Conservation (phyloP, 2,113 vertebrate species). For the Austrofundulus limnaeus region DNA sequence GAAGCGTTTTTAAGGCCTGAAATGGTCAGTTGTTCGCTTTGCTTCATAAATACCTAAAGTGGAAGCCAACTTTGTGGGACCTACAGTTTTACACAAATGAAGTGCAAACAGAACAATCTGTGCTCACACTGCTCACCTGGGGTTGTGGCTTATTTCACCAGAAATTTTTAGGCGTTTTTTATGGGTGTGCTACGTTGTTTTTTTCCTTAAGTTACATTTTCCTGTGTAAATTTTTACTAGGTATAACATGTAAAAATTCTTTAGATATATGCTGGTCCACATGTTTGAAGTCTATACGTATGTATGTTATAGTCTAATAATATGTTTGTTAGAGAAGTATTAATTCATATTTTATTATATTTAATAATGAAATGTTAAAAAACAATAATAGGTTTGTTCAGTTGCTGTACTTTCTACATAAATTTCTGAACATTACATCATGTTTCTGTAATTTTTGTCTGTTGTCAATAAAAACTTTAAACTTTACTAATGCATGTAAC, state of each 20-base stretch:
- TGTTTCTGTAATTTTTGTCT: too few relatives aligned
- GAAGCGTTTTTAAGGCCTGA: slow-evolving; percentile 33
- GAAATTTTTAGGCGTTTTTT: slow-evolving; percentile 15
- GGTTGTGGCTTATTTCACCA: slow-evolving; percentile 9
- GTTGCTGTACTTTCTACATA: background rate
- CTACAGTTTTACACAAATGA: slow-evolving; percentile 17
- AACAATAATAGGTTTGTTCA: too few relatives aligned
- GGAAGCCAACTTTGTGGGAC: slow-evolving; percentile 35
- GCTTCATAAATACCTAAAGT: slow-evolving; percentile 39
- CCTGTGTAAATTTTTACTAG: background rate
- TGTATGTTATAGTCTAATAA: too few relatives aligned
- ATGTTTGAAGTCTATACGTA: background rate
- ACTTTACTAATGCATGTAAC: too few relatives aligned
- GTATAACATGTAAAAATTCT: background rate
- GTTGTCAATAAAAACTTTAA: too few relatives aligned
- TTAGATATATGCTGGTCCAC: background rate
- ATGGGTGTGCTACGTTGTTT: background rate
- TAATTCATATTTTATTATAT: too few relatives aligned
- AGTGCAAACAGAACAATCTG: slow-evolving; percentile 29
- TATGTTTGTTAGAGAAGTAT: too few relatives aligned
- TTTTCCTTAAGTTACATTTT: background rate
- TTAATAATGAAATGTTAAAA: too few relatives aligned
- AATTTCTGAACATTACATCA: background rate
- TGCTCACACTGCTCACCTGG: slow-evolving; percentile 26
- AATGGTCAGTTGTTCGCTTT: slow-evolving; percentile 35